These are phyloP conservation scores for Aphrocallistes beatrix DNA, from an alignment of 37 sponge, comb jelly and placozoan species.

Conservation along the genomic window DNA sequence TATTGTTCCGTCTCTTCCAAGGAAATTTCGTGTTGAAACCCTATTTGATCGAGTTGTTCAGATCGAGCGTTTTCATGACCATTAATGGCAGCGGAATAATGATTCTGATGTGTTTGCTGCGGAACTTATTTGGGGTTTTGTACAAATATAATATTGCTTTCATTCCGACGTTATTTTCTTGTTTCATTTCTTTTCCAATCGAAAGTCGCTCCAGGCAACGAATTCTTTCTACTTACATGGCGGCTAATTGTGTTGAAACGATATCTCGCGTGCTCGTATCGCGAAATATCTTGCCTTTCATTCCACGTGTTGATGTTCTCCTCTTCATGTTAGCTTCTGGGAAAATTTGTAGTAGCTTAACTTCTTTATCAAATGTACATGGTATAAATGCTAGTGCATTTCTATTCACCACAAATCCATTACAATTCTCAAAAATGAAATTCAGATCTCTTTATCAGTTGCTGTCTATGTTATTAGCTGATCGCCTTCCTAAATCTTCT, in stretches of 20 bases:
- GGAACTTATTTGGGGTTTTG: not conserved
- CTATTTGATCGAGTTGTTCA: not conserved
- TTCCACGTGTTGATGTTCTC: not conserved
- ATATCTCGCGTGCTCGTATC: not conserved
- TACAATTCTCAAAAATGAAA: not conserved
- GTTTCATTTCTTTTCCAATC: not conserved
- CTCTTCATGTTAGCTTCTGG: not conserved
- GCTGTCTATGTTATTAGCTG: not conserved
- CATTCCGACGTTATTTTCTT: not conserved
- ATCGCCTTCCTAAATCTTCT: not conserved
- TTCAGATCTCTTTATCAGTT: not conserved
- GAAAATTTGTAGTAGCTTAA: not conserved
- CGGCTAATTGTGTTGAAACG: not conserved
- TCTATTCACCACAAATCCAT: not conserved
- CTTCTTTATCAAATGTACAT: not conserved
- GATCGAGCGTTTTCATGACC: not conserved
- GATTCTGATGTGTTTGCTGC: not conserved
- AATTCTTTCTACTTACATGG: not conserved
- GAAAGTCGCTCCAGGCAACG: not conserved
- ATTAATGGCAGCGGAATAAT: not conserved
- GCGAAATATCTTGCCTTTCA: not conserved
- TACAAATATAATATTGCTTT: not conserved
- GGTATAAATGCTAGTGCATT: not conserved
- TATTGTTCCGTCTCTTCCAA: not conserved
- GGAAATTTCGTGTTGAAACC: not conserved